A percentile compares a stretch with the other conserved stretches of the same genome.
Conservation (phyloP, 2,113 vertebrate species). For the Microcebus ravelobensis region DNA sequence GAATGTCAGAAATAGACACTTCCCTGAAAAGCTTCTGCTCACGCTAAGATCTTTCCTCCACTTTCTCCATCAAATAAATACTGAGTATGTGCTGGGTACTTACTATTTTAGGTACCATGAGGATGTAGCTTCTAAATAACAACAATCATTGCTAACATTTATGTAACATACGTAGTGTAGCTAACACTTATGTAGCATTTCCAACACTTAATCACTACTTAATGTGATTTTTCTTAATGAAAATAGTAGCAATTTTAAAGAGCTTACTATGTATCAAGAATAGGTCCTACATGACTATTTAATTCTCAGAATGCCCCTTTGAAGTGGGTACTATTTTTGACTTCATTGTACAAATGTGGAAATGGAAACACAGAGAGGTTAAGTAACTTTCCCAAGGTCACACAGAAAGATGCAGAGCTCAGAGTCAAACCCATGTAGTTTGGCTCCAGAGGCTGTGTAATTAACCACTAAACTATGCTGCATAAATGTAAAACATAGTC, state of each 20-base stretch:
- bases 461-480: neutral
- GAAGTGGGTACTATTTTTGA: neutral
- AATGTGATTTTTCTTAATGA: conserved; percentile 28
- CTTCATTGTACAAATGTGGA: conserved; percentile 11
- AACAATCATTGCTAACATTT: neutral
- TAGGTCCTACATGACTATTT: neutral
- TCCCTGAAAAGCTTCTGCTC: conserved; percentile 11
- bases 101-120: neutral
- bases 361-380: neutral
- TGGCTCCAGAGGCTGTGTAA: neutral
- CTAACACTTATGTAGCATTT: conserved; percentile 9
- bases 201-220: neutral
- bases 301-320: neutral
- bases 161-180: neutral
- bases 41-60: neutral
- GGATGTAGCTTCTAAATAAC: neutral
- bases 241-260: neutral
- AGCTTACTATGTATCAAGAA: neutral
- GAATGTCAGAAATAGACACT: neutral
- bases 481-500: neutral
- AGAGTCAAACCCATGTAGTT: neutral
- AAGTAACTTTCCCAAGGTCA: neutral
- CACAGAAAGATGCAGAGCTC: neutral
- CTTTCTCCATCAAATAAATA: neutral
- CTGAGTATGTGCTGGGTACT: neutral